Evolutionary conservation across 2,888 invertebrate genomes (phyloP).

Genomic region (Drosophila eohydei): DNA sequence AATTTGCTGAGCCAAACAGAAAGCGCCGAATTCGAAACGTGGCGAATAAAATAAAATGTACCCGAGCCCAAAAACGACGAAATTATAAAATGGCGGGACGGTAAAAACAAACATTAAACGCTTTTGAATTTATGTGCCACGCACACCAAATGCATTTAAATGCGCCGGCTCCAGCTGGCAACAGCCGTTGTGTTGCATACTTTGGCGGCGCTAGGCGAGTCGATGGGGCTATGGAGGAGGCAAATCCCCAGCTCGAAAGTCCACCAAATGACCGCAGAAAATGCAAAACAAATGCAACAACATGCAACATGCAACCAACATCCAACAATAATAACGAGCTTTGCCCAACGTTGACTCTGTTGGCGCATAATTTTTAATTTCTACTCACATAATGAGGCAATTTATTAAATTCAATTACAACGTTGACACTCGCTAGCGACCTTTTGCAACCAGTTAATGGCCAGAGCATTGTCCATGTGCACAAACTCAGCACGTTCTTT

Average conservation of each 20-base stretch:
- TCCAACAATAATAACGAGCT: conserved; percentile 40
- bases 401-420: conserved; percentile 85
- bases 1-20: conserved; percentile 70
- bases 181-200: conserved; percentile 46
- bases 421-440: conserved; percentile 81
- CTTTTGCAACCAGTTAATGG: conserved; percentile 9
- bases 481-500: not conserved
- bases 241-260: conserved; percentile 37
- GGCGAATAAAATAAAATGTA: conserved; percentile 55
- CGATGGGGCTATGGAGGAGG: not conserved
- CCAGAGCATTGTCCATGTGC: conserved; percentile 4
- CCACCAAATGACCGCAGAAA: conserved; percentile 73
- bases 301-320: conserved; percentile 40
- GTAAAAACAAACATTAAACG: conserved; percentile 76
- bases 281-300: conserved; percentile 67
- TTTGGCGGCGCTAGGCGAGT: conserved; percentile 37
- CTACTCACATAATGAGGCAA: conserved; percentile 84
- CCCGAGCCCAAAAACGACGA: conserved; percentile 40
- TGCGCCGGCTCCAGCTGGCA: conserved; percentile 52
- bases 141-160: conserved; percentile 79
- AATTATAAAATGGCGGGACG: conserved; percentile 54
- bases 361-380: conserved; percentile 72
- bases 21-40: conserved; percentile 31
- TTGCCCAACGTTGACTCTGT: conserved; percentile 42
- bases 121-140: conserved; percentile 71